Percentiles rank a stretch among this genome's conserved stretches.
These are phyloP conservation scores for Microctonus aethiopoides DNA, from an alignment of 2,888 invertebrate species.

Conservation along the genomic window DNA sequence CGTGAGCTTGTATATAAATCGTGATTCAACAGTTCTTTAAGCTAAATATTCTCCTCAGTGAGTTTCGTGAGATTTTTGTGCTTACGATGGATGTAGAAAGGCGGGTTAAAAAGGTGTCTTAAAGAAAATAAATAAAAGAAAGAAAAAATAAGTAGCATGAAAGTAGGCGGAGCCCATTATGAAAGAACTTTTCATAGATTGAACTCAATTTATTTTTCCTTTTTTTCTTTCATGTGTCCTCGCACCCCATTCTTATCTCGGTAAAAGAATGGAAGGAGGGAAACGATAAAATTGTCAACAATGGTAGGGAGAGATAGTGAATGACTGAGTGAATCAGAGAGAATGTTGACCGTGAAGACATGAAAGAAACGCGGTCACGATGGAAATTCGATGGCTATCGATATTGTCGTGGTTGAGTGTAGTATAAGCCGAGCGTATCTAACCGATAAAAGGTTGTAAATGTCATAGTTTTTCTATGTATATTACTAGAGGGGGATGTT, in stretches of 20 bases:
- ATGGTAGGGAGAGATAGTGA: neutral
- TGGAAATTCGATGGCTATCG: slow-evolving; percentile 20
- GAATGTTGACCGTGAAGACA: neutral
- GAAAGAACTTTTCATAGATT: neutral
- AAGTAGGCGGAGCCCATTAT: neutral
- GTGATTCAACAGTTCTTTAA: slow-evolving; percentile 10
- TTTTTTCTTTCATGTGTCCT: neutral
- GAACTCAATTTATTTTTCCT: neutral
- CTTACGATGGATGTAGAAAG: neutral
- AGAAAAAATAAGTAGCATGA: neutral
- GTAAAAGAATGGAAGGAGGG: neutral
- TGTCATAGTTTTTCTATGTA: neutral
- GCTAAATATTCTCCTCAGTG: neutral
- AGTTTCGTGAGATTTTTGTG: neutral
- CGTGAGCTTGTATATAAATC: neutral
- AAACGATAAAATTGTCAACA: slow-evolving; percentile 4
- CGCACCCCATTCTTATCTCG: slow-evolving; percentile 11
- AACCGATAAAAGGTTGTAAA: slow-evolving; percentile 13
- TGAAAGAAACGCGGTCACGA: slow-evolving; percentile 13
- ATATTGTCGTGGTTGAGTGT: neutral
- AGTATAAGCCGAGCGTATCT: slow-evolving; percentile 9
- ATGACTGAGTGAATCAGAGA: neutral
- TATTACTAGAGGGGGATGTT: too few relatives aligned
- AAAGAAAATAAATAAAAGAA: neutral
- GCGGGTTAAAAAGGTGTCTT: neutral